Conservation (phyloP, 2,888 invertebrate genomes). For the Leptarthrus brevirostris region DNA sequence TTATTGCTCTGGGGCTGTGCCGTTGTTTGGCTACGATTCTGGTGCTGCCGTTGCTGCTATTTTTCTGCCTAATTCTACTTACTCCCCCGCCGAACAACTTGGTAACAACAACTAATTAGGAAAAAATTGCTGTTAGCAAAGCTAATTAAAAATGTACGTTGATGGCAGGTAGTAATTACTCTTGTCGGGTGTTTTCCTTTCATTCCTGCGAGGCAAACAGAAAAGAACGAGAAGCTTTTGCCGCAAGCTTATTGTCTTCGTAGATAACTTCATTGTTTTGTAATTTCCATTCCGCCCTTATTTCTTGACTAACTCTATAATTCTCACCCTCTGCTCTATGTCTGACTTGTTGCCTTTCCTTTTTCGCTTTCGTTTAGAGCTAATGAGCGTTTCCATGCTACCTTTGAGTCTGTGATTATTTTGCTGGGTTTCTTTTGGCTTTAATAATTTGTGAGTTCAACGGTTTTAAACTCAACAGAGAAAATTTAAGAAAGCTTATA, state of each 20-base stretch:
- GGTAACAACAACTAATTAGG: slow-evolving; percentile 39
- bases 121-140: slow-evolving; percentile 38
- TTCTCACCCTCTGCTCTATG: too few species aligned
- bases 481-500: too few species aligned
- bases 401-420: too few species aligned
- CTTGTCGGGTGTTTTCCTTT: slow-evolving; percentile 26
- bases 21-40: too few species aligned
- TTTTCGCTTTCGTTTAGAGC: too few species aligned
- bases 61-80: slow-evolving; percentile 7
- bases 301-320: slow-evolving; percentile 26
- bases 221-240: background rate
- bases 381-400: too few species aligned
- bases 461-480: too few species aligned
- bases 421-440: too few species aligned
- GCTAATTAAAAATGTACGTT: slow-evolving; percentile 46
- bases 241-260: slow-evolving; percentile 30
- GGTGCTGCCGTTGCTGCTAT: slow-evolving; percentile 8
- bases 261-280: slow-evolving; percentile 42
- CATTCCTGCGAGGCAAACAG: background rate
- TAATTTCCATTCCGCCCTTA: slow-evolving; percentile 28
- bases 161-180: slow-evolving; percentile 40
- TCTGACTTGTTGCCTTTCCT: too few species aligned
- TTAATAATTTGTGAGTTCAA: too few species aligned
- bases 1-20: slow-evolving; percentile 15
- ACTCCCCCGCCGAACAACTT: slow-evolving; percentile 14